Conservation (phyloP, 2,797 vertebrate species). For the Rhyacichthys aspro region DNA sequence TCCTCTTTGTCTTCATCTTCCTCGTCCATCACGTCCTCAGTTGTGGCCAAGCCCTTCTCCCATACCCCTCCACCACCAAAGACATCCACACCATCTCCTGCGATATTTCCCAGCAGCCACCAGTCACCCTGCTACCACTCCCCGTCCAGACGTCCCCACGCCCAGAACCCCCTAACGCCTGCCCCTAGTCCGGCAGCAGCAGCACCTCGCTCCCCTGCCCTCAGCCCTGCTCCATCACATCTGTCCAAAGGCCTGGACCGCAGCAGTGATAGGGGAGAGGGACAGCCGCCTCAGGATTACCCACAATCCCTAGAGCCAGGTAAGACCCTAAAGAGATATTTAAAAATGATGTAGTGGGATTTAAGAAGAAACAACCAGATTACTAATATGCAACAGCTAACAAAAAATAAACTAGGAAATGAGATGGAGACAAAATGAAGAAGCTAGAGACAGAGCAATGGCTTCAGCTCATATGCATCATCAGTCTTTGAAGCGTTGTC, state of each 20-base stretch:
- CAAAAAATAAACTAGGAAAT: background rate
- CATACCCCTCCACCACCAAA: slow-evolving; percentile 82
- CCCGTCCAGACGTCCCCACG: slow-evolving; percentile 80
- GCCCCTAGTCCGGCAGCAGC: slow-evolving; percentile 83
- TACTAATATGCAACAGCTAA: slow-evolving; percentile 14
- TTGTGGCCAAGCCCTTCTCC: slow-evolving; percentile 89
- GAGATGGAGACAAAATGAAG: slow-evolving; percentile 10
- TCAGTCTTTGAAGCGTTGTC: slow-evolving; percentile 68
- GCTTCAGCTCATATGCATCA: slow-evolving; percentile 28
- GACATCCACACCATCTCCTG: slow-evolving; percentile 77
- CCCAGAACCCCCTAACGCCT: slow-evolving; percentile 82
- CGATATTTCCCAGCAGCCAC: slow-evolving; percentile 82
- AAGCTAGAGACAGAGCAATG: slow-evolving; percentile 22
- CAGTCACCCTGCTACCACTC: slow-evolving; percentile 92
- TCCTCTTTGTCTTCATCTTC: slow-evolving; percentile 67
- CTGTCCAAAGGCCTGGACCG: slow-evolving; percentile 82
- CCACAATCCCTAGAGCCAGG: slow-evolving; percentile 90
- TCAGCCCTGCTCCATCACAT: slow-evolving; percentile 86
- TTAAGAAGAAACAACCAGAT: slow-evolving; percentile 7
- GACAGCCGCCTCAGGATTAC: slow-evolving; percentile 84
- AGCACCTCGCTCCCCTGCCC: slow-evolving; percentile 82
- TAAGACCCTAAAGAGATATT: slow-evolving; percentile 61
- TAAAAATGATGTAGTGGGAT: slow-evolving; percentile 9
- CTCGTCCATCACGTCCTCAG: slow-evolving; percentile 68
- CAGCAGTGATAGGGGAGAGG: slow-evolving; percentile 84